These are phyloP conservation scores for Andrena hattorfiana DNA, from an alignment of 2,888 invertebrate species.

Conservation along the genomic window DNA sequence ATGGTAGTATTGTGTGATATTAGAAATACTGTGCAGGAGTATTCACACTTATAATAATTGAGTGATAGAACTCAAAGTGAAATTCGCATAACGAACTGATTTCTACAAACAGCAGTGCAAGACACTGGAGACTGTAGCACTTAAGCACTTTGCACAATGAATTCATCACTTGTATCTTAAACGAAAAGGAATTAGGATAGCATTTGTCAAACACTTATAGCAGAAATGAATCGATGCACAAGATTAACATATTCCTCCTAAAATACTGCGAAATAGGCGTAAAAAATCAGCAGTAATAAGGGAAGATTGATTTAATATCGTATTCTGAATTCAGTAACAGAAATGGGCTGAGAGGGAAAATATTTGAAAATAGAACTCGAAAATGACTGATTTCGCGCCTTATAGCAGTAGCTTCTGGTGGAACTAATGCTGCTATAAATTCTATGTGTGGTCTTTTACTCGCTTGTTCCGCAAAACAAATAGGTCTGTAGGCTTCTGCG, in stretches of 20 bases:
- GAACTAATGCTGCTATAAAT: slow-evolving; percentile 46
- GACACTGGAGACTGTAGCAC: too few relatives aligned
- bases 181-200: too few relatives aligned
- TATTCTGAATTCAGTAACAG: neutral
- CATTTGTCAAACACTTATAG: neutral
- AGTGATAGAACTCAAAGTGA: too few relatives aligned
- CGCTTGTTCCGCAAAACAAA: slow-evolving; percentile 40
- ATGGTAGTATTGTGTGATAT: too few relatives aligned
- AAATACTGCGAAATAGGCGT: neutral
- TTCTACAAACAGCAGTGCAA: too few relatives aligned
- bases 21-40: too few relatives aligned
- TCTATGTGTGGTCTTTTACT: slow-evolving; percentile 36
- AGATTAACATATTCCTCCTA: neutral
- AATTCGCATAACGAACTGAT: too few relatives aligned
- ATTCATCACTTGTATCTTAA: too few relatives aligned
- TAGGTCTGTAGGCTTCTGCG: slow-evolving; percentile 5
- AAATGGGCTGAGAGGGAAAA: neutral
- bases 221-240: neutral
- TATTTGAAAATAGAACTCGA: slow-evolving; percentile 11
- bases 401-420: slow-evolving; percentile 36
- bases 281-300: neutral
- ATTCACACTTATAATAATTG: too few relatives aligned
- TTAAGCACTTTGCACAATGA: too few relatives aligned
- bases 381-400: slow-evolving; percentile 18
- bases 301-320: neutral